These are phyloP conservation scores for Decapterus maruadsi DNA, from an alignment of 2,797 vertebrate species.

Conservation along the genomic window DNA sequence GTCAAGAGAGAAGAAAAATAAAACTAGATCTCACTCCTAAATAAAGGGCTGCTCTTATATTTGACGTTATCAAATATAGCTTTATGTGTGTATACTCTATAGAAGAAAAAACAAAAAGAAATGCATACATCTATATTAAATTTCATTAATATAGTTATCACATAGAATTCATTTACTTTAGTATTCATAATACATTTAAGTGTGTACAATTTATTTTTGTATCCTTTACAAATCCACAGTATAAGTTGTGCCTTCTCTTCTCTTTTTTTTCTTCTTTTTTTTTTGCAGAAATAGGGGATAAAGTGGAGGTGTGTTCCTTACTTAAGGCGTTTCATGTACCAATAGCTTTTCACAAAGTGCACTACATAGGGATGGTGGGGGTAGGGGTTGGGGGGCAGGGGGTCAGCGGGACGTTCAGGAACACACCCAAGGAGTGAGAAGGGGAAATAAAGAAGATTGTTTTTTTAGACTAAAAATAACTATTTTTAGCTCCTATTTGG, in stretches of 20 bases:
- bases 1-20: constrained; percentile 57
- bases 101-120: constrained; percentile 62
- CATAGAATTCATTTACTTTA: constrained; percentile 75
- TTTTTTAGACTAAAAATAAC: constrained; percentile 67
- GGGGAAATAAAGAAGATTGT: constrained; percentile 47
- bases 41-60: constrained; percentile 80
- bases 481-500: constrained; percentile 73
- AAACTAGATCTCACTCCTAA: constrained; percentile 66
- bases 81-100: constrained; percentile 79
- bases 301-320: constrained; percentile 75
- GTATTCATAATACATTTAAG: constrained; percentile 73
- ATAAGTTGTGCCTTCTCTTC: constrained; percentile 74
- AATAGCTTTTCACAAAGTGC: constrained; percentile 85
- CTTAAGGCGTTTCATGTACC: constrained; percentile 87
- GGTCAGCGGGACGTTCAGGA: constrained; percentile 51
- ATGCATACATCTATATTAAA: constrained; percentile 82
- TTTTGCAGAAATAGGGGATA: constrained; percentile 66
- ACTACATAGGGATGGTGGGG: constrained; percentile 59
- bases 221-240: constrained; percentile 82
- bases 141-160: constrained; percentile 77
- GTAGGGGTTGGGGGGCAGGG: too few relatives aligned
- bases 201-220: constrained; percentile 63
- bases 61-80: constrained; percentile 84
- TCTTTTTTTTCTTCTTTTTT: constrained; percentile 49
- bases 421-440: constrained; percentile 63